phyloP scores from a whole-genome alignment of 2,888 invertebrate species.

The Lepidochrysops patricia region DNA sequence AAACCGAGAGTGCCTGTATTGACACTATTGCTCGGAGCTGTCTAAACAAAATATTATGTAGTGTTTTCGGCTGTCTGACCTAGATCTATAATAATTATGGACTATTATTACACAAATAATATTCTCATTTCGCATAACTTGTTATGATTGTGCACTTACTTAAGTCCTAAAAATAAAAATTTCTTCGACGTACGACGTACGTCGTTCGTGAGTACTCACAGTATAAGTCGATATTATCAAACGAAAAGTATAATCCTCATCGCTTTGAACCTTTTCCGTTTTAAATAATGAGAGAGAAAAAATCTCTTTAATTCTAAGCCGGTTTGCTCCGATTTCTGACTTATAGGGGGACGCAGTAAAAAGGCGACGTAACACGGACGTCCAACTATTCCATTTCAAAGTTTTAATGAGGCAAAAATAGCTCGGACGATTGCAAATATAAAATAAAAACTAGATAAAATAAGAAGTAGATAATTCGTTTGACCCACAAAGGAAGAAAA shows the following conservation, averaged over 20 bases:
- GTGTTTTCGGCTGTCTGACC: too few relatives aligned
- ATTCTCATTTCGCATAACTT: too few relatives aligned
- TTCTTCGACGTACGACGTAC: neutral
- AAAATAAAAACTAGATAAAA: slow-evolving; percentile 12
- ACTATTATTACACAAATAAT: too few relatives aligned
- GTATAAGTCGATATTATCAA: neutral
- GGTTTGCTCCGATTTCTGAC: slow-evolving; percentile 8
- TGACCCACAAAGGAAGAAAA: slow-evolving; percentile 4
- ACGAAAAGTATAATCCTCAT: neutral
- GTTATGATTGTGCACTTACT: too few relatives aligned
- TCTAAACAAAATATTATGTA: too few relatives aligned
- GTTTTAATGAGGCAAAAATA: slow-evolving; percentile 13
- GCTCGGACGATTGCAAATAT: slow-evolving; percentile 10
- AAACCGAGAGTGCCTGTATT: too few relatives aligned
- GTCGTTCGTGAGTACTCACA: neutral
- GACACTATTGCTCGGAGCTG: too few relatives aligned
- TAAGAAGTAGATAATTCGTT: slow-evolving; percentile 4
- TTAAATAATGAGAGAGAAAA: slow-evolving; percentile 9
- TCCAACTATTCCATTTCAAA: slow-evolving; percentile 12
- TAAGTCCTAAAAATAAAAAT: neutral
- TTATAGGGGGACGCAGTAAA: slow-evolving; percentile 12
- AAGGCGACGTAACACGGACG: slow-evolving; percentile 10
- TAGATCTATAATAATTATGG: too few relatives aligned
- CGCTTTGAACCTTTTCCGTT: slow-evolving; percentile 6
- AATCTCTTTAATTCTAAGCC: slow-evolving; percentile 10